These are phyloP conservation scores for Datnioides undecimradiatus DNA, from an alignment of 2,113 vertebrate species.

Conservation along the genomic window DNA sequence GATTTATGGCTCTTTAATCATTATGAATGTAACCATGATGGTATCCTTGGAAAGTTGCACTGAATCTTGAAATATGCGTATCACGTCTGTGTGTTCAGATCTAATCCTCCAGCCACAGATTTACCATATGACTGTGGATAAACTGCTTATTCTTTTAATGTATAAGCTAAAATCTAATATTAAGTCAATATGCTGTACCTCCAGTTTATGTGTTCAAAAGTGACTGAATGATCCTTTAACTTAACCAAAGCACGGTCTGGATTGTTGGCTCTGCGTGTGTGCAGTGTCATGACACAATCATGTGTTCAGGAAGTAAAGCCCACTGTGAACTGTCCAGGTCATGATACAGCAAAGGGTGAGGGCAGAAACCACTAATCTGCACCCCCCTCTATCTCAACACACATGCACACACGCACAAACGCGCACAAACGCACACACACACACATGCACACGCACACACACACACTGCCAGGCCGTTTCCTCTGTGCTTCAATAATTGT, in stretches of 20 bases:
- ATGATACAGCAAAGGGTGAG: slow-evolving; percentile 76
- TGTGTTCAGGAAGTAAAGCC: slow-evolving; percentile 75
- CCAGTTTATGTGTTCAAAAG: slow-evolving; percentile 1
- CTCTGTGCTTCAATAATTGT: slow-evolving; percentile 43
- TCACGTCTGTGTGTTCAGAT: neutral
- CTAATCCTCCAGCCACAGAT: neutral
- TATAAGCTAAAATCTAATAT: neutral
- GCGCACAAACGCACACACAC: slow-evolving; percentile 14
- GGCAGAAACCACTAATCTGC: slow-evolving; percentile 62
- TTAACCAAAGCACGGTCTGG: neutral
- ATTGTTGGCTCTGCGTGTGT: slow-evolving; percentile 63
- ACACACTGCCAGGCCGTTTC: slow-evolving; percentile 15
- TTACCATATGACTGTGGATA: neutral
- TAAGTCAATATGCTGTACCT: neutral
- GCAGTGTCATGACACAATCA: slow-evolving; percentile 68
- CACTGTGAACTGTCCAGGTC: slow-evolving; percentile 67
- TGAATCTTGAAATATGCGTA: neutral
- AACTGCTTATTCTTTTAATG: neutral
- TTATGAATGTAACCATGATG: neutral
- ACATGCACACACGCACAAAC: neutral
- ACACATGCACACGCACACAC: slow-evolving; percentile 20
- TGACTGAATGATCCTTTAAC: slow-evolving; percentile 10
- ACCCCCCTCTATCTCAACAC: neutral
- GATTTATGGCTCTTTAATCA: neutral
- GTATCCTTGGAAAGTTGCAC: neutral